A percentile compares a stretch with the other conserved stretches of the same genome.
Evolutionary conservation across 30 jellyfish, hydroid and myxozoan genomes (phyloP).

Genomic region (Turritopsis rubra): DNA sequence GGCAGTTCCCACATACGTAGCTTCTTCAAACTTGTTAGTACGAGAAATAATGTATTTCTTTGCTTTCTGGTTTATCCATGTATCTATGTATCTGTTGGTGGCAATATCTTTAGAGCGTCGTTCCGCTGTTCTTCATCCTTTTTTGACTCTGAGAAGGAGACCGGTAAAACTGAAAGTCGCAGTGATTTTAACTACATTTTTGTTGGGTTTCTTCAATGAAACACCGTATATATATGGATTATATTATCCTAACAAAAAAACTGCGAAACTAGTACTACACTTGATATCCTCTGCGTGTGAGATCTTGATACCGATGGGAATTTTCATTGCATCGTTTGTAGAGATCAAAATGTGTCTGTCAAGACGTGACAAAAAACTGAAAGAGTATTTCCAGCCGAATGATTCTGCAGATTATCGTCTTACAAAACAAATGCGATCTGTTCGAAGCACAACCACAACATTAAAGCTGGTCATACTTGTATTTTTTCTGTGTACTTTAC

Average conservation of each 20-base stretch:
- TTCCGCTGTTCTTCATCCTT: conserved; percentile 50
- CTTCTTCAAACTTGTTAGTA: conserved; percentile 34
- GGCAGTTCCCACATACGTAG: conserved; percentile 44
- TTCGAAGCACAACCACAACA: conserved; percentile 35
- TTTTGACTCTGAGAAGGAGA: conserved; percentile 5
- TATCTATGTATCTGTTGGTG: conserved; percentile 51
- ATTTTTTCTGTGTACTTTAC: conserved; percentile 66
- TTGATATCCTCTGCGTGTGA: background rate
- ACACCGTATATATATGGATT: conserved; percentile 52
- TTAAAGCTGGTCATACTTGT: conserved; percentile 38
- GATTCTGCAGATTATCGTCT: background rate
- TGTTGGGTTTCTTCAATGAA: conserved; percentile 36
- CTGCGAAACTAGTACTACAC: conserved; percentile 32
- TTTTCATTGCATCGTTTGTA: conserved; percentile 10
- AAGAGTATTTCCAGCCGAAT: background rate
- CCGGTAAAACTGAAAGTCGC: background rate
- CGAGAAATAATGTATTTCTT: conserved; percentile 40
- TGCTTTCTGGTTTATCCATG: conserved; percentile 60
- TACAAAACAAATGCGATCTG: background rate
- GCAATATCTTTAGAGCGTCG: conserved; percentile 58
- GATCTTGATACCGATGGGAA: conserved; percentile 16
- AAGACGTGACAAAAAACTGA: conserved; percentile 3
- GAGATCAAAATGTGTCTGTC: background rate
- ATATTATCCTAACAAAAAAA: conserved; percentile 8
- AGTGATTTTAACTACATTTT: conserved; percentile 15